Evolutionary conservation across 2,797 vertebrate species (phyloP), one percentile per base, ranked within the genome.

Genomic region (Xiphophorus birchmanni): DNA sequence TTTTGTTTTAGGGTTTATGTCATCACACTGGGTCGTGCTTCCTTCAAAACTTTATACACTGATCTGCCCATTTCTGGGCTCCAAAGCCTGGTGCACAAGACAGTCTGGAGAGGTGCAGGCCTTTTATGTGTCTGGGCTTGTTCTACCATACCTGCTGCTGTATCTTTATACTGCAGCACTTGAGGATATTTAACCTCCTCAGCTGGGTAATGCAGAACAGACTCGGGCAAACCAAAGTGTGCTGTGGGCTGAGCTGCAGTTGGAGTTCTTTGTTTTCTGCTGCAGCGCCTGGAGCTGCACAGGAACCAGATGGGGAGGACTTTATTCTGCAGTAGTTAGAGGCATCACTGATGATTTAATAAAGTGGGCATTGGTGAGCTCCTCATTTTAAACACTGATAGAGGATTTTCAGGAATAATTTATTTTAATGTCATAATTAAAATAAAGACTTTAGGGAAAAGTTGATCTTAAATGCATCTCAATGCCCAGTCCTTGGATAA

Each of bases 41-140:
- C 21, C 21, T 23, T 26, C 21, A 23, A 52, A 74, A 52, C 73
- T 40, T 29, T 82, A 3, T 35, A 18, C 13, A 18, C 69, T 89
- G 75, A 86, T 67, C 65, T 35, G 75, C 48, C 56, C 77, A 11
- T 69, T 69, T 67, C 18, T 79, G 73, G 76, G 74, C 48, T 80
- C 72, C 58, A 54, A 50, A 89, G 48, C 83, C 84, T 76, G 37
- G 60, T 87, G 86, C 90, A 83, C 90, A 91, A 76, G 79, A 88
- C 81, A 88, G 80, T 82, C 21, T 32, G 67, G 18, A 60, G 79
- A 87, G 81, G 76, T 84, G 78, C 52, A 78, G 40, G 76, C 44
- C 85, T 71, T 82, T 88, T 92, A 88, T 81, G 54, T 89, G 93
- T 87, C 91, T 74, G 58, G 91, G 93, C 94, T 92, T 94, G 94